Evolutionary conservation across 2,113 vertebrate species (phyloP).

Genomic region (Ibidorhyncha struthersii): DNA sequence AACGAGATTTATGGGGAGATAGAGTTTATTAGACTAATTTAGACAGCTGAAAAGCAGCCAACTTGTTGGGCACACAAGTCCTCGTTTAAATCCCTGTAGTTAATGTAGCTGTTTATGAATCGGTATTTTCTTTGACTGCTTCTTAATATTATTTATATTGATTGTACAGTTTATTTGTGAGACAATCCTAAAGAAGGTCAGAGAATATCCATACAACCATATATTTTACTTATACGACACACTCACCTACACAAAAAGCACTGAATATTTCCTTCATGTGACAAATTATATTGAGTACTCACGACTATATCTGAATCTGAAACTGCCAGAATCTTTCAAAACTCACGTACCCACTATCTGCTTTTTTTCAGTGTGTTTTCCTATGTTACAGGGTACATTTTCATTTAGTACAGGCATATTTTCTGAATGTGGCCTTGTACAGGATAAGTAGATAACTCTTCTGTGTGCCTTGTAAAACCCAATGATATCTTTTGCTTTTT

Average conservation of each 20-base stretch:
- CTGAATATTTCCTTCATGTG: accelerated
- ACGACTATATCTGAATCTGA: accelerated
- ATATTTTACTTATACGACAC: not conserved
- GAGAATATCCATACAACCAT: not conserved
- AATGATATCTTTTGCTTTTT: not conserved
- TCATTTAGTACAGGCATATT: accelerated
- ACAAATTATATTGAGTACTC: accelerated
- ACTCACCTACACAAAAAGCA: not conserved
- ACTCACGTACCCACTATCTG: accelerated
- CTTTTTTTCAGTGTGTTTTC: not conserved
- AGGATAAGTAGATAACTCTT: not conserved
- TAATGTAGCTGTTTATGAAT: not conserved
- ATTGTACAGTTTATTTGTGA: not conserved
- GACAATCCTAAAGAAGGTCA: not conserved
- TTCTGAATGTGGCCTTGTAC: accelerated
- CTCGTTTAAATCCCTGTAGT: not conserved
- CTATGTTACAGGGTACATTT: accelerated
- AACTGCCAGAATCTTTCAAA: not conserved
- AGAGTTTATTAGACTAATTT: not conserved
- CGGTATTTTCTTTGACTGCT: not conserved
- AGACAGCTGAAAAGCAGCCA: not conserved
- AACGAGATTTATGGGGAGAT: not conserved
- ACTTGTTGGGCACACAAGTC: not conserved
- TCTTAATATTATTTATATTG: not conserved
- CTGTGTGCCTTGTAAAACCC: not conserved